These are phyloP conservation scores for Apodemia duryi DNA, from an alignment of 2,888 invertebrate genomes.

Conservation along the genomic window DNA sequence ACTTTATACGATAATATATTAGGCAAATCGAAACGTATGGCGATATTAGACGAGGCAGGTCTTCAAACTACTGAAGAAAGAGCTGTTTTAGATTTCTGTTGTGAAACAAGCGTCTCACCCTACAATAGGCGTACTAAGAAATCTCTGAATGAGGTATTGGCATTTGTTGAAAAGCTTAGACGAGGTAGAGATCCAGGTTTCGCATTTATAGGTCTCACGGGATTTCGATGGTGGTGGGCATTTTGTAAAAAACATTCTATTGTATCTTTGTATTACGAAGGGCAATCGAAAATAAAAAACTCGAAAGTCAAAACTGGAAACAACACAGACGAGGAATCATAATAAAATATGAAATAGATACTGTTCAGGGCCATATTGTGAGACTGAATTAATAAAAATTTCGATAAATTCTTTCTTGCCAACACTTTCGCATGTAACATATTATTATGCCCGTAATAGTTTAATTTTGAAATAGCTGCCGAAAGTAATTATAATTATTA, in stretches of 20 bases:
- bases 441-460: too few relatives aligned
- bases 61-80: slow-evolving; percentile 81
- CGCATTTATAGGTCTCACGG: slow-evolving; percentile 83
- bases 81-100: slow-evolving; percentile 85
- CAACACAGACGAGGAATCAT: slow-evolving; percentile 45
- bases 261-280: slow-evolving; percentile 75
- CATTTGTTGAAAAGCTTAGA: slow-evolving; percentile 83
- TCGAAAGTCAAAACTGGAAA: slow-evolving; percentile 44
- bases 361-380: too few relatives aligned
- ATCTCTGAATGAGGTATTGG: slow-evolving; percentile 80
- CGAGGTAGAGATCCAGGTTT: slow-evolving; percentile 81
- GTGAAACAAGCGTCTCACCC: slow-evolving; percentile 84
- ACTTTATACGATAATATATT: slow-evolving; percentile 88
- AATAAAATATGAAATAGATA: too few relatives aligned
- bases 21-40: slow-evolving; percentile 88
- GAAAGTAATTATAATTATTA: too few relatives aligned
- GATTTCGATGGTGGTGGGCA: slow-evolving; percentile 91
- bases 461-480: too few relatives aligned
- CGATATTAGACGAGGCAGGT: slow-evolving; percentile 84
- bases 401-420: too few relatives aligned
- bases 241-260: slow-evolving; percentile 89
- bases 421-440: too few relatives aligned
- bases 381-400: too few relatives aligned
- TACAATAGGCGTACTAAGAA: slow-evolving; percentile 87
- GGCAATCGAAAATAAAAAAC: slow-evolving; percentile 37